A percentile compares a stretch with the other conserved stretches of the same genome.
phyloP scores from a whole-genome alignment of 2,888 invertebrate genomes.

The Parnassius glacialis region DNA sequence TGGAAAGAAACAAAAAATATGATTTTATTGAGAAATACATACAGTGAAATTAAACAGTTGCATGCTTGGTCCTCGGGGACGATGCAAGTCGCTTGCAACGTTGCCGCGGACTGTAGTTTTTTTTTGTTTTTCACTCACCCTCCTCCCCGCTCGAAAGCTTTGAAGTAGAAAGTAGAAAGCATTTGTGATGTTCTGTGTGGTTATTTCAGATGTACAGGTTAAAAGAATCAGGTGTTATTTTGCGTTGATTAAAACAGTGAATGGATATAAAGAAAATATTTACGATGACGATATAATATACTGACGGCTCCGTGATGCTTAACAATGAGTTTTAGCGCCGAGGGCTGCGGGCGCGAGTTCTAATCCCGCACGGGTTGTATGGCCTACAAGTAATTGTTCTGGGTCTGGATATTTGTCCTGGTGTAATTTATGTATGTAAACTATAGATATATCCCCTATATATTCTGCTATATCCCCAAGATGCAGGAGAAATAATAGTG shows the following conservation, averaged over 20 bases:
- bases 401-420: no score
- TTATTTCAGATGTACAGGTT: conserved; percentile 24
- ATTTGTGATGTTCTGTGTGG: conserved; percentile 35
- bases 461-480: no score
- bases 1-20: conserved; percentile 57
- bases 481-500: no score
- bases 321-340: no score
- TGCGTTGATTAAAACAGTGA: neutral
- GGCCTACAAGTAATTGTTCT: no score
- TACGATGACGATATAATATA: no score
- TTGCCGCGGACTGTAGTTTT: conserved; percentile 34
- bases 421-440: no score
- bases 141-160: conserved; percentile 41
- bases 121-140: conserved; percentile 53
- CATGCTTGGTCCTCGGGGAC: conserved; percentile 53
- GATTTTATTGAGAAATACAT: conserved; percentile 78
- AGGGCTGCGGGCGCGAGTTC: no score
- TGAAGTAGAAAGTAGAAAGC: conserved; percentile 55
- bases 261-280: no score
- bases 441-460: no score
- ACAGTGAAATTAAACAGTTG: conserved; percentile 71
- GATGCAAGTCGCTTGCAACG: conserved; percentile 30
- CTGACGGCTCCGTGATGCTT: no score
- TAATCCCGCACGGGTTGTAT: no score
- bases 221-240: conserved; percentile 6